Evolutionary conservation across 2,113 vertebrate genomes (phyloP).

Genomic region (Silurus asotus): DNA sequence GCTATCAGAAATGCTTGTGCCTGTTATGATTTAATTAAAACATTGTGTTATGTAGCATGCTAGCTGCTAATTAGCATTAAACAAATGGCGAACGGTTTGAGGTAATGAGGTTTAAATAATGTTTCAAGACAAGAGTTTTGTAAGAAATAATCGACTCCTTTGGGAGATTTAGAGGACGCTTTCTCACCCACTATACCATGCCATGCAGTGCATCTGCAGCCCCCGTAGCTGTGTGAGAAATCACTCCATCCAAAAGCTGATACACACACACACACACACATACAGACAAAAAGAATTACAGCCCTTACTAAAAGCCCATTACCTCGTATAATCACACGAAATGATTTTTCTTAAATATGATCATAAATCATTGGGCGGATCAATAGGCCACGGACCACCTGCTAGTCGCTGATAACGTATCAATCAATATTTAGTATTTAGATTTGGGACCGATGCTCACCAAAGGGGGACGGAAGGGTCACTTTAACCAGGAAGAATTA

Average conservation of each 20-base stretch:
- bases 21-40: not conserved
- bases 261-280: conserved; percentile 65
- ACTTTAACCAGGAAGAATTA: conserved; percentile 90
- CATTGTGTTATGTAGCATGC: not conserved
- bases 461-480: conserved; percentile 68
- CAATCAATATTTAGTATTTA: conserved; percentile 99
- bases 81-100: not conserved
- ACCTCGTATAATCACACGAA: conserved; percentile 96
- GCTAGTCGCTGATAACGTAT: conserved; percentile 97
- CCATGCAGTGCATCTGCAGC: conserved; percentile 79
- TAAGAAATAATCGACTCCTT: not conserved
- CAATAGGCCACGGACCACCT: conserved; percentile 93
- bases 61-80: not conserved
- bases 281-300: conserved; percentile 86
- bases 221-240: conserved; percentile 79
- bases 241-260: conserved; percentile 74
- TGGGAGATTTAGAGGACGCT: conserved; percentile 11
- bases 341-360: conserved; percentile 99
- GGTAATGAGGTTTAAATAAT: not conserved
- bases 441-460: conserved; percentile 99
- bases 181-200: conserved; percentile 64
- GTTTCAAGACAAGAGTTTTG: not conserved
- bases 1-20: not conserved
- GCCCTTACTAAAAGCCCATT: conserved; percentile 89
- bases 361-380: conserved; percentile 99